A percentile compares a stretch with the other conserved stretches of the same genome.
phyloP scores from a whole-genome alignment of 2,888 invertebrate species.

The Ectemnius continuus region DNA sequence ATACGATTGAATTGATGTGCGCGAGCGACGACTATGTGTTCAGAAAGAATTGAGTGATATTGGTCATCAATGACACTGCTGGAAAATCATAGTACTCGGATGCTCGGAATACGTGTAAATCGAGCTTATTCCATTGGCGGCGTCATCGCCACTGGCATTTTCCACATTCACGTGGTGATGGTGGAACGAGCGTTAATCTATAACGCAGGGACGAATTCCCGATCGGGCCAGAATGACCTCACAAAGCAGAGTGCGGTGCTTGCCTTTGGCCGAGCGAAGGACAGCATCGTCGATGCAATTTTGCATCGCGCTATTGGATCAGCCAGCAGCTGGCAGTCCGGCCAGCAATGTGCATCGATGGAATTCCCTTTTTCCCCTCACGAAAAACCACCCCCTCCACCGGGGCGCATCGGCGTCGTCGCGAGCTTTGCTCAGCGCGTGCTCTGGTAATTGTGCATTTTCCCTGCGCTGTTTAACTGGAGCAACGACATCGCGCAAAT shows the following conservation, averaged over 20 bases:
- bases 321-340: neutral
- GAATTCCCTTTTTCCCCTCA: neutral
- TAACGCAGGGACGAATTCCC: neutral
- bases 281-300: neutral
- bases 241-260: neutral
- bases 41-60: too few species aligned
- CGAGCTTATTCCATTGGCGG: too few species aligned
- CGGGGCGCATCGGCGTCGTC: neutral
- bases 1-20: too few species aligned
- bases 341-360: neutral
- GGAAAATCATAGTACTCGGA: too few species aligned
- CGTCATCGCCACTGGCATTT: too few species aligned
- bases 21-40: too few species aligned
- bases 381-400: neutral
- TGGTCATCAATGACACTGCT: too few species aligned
- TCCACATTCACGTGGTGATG: neutral
- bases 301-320: constrained; percentile 1
- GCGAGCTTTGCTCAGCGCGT: neutral
- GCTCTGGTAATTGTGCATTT: neutral
- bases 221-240: neutral
- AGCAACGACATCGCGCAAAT: neutral
- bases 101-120: too few species aligned
- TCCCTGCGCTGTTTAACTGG: neutral
- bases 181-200: neutral
- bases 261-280: neutral